These are phyloP conservation scores for Physella acuta DNA, from an alignment of 1,140 invertebrate species.

Conservation along the genomic window DNA sequence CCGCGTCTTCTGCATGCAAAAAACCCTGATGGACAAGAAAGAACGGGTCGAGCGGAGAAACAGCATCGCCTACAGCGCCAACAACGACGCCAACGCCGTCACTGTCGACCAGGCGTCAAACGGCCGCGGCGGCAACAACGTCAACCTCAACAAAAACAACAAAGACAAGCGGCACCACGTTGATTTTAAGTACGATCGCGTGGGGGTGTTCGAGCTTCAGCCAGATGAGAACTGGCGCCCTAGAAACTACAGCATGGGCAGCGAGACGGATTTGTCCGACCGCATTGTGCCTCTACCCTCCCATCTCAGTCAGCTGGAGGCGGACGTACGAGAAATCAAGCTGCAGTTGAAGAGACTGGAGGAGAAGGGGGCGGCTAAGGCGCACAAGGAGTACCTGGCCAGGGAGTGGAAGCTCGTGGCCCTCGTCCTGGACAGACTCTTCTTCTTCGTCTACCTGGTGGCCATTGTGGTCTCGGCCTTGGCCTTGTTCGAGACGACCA, in stretches of 20 bases:
- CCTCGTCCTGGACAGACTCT: constrained; percentile 55
- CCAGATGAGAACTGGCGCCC: constrained; percentile 38
- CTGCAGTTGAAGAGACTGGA: constrained; percentile 40
- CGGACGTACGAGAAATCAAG: constrained; percentile 52
- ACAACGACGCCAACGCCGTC: not conserved
- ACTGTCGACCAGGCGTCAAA: constrained; percentile 1
- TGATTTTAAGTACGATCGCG: constrained; percentile 39
- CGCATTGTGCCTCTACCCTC: constrained; percentile 15
- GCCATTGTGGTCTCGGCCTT: constrained; percentile 53
- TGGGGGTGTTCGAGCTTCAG: constrained; percentile 42
- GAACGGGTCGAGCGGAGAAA: constrained; percentile 10
- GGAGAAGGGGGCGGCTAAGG: constrained; percentile 43
- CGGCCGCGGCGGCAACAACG: not conserved
- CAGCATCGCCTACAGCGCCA: not conserved
- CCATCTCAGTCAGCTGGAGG: constrained; percentile 37
- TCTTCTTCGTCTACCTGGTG: constrained; percentile 56
- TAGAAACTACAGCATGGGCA: not conserved
- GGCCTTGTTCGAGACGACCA: constrained; percentile 54
- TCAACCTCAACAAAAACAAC: constrained; percentile 25
- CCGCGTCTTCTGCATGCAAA: constrained; percentile 53
- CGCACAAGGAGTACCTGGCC: constrained; percentile 44
- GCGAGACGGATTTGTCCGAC: constrained; percentile 21
- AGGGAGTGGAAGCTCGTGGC: constrained; percentile 57
- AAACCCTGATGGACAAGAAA: constrained; percentile 38
- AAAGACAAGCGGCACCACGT: constrained; percentile 29